Evolutionary conservation across 2,888 invertebrate species (phyloP).

Genomic region (Clunio marinus): DNA sequence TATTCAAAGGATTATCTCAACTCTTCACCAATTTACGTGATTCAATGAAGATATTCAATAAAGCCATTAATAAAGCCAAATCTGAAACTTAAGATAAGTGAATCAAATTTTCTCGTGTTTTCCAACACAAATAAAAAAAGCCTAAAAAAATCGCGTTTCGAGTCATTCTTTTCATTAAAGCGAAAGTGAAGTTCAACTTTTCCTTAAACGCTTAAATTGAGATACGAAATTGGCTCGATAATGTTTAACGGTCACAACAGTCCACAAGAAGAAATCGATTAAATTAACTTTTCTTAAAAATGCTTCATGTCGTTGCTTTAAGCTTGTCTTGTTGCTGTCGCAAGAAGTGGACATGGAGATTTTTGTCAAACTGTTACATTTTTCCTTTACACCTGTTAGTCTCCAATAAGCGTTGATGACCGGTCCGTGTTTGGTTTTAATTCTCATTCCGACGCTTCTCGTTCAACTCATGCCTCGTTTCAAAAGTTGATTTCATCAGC

Average conservation of each 20-base stretch:
- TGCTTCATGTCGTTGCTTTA: neutral
- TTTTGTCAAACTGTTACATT: slow-evolving; percentile 31
- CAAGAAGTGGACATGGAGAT: neutral
- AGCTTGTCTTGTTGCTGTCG: neutral
- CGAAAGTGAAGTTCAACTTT: neutral
- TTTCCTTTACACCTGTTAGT: slow-evolving; percentile 31
- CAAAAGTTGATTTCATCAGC: slow-evolving; percentile 6
- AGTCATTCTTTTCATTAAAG: neutral
- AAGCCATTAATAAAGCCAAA: too few species aligned
- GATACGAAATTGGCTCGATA: neutral
- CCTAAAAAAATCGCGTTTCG: neutral
- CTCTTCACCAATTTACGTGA: too few species aligned
- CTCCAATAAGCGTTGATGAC: neutral
- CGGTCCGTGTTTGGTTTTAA: neutral
- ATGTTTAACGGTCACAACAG: neutral
- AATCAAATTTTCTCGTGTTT: too few species aligned
- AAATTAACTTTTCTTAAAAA: neutral
- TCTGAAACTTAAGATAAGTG: too few species aligned
- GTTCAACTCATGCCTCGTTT: neutral
- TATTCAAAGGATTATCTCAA: too few species aligned
- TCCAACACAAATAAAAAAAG: neutral
- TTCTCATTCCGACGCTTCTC: neutral
- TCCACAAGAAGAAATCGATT: slow-evolving; percentile 17
- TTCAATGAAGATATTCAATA: too few species aligned
- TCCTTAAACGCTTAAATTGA: neutral